Conservation (phyloP, 1,140 invertebrate genomes). For the Zaprionus gabonicus region DNA sequence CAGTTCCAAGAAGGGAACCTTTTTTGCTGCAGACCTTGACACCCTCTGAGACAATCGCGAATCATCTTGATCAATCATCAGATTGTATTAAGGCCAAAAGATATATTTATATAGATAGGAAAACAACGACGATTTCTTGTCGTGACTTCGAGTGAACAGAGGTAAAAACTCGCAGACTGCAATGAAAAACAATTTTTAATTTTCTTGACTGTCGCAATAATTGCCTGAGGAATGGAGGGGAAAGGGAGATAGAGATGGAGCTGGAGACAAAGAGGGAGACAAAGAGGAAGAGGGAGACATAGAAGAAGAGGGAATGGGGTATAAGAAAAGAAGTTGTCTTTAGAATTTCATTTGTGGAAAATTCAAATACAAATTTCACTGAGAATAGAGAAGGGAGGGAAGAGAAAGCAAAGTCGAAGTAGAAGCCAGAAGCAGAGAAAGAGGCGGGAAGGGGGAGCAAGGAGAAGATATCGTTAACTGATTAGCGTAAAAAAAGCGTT, state of each 20-base stretch:
- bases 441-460: neutral
- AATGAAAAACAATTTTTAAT: neutral
- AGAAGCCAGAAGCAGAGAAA: neutral
- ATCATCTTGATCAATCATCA: neutral
- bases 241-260: no score
- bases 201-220: neutral
- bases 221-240: no score
- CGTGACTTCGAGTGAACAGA: no score
- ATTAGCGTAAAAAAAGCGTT: conserved; percentile 70
- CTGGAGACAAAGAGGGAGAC: no score
- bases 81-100: neutral
- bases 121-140: neutral
- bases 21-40: neutral
- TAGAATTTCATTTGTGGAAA: neutral
- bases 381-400: no score
- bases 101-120: neutral
- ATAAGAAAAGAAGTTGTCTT: neutral
- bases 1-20: neutral
- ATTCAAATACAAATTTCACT: neutral
- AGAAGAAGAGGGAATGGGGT: neutral
- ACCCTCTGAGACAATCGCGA: neutral
- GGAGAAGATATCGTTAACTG: conserved; percentile 22
- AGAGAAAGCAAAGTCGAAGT: neutral
- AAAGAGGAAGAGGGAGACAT: no score
- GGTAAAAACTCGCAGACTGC: neutral